Evolutionary conservation across 2,113 vertebrate species (phyloP).

Genomic region (Leucopternis melanops): DNA sequence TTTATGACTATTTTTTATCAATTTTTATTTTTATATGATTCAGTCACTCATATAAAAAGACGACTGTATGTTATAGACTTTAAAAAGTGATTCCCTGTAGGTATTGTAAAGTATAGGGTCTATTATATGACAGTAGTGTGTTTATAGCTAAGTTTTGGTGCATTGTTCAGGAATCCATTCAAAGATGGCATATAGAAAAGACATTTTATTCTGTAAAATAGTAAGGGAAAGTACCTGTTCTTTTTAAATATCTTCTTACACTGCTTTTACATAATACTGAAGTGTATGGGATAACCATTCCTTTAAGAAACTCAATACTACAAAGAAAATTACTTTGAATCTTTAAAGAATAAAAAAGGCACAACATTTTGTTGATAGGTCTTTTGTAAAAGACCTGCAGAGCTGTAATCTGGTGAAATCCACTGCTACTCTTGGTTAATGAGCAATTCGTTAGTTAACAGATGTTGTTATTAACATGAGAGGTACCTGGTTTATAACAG

Average conservation of each 20-base stretch:
- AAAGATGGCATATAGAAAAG: constrained; percentile 33
- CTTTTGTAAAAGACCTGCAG: constrained; percentile 38
- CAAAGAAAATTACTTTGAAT: constrained; percentile 25
- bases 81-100: constrained; percentile 59
- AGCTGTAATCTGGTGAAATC: constrained; percentile 59
- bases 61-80: constrained; percentile 58
- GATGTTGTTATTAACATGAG: constrained; percentile 60
- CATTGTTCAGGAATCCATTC: constrained; percentile 48
- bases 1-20: constrained; percentile 72
- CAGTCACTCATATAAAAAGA: constrained; percentile 50
- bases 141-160: constrained; percentile 59
- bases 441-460: constrained; percentile 70
- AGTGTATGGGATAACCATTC: background rate
- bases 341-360: background rate
- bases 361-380: background rate
- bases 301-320: constrained; percentile 14
- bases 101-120: constrained; percentile 56
- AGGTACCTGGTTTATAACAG: constrained; percentile 71
- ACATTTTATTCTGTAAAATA: constrained; percentile 27
- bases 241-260: constrained; percentile 3
- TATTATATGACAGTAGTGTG: constrained; percentile 32
- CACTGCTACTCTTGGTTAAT: constrained; percentile 66
- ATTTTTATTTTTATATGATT: constrained; percentile 71
- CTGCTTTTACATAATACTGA: constrained; percentile 17
- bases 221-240: constrained; percentile 1